Evolutionary conservation across 2,888 invertebrate genomes (phyloP).

Genomic region (Coleophora flavipennella): DNA sequence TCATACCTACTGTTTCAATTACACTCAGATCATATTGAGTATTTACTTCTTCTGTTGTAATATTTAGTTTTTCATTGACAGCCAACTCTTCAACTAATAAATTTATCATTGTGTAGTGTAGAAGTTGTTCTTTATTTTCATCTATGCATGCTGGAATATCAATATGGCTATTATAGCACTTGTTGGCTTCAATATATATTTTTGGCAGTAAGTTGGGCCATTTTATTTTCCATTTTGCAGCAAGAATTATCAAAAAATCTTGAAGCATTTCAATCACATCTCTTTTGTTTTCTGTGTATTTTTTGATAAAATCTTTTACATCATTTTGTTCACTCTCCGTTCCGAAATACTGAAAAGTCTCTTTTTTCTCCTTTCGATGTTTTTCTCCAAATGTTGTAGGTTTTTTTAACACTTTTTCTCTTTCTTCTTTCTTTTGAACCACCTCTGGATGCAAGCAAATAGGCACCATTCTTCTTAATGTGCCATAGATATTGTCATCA

Average conservation of each 20-base stretch:
- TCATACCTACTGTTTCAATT: conserved; percentile 49
- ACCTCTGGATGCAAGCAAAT: conserved; percentile 63
- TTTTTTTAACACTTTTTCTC: conserved; percentile 39
- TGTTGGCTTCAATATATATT: conserved; percentile 74
- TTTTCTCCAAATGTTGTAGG: conserved; percentile 27
- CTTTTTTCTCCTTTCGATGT: too few relatives aligned
- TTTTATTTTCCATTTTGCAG: conserved; percentile 73
- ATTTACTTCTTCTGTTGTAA: conserved; percentile 28
- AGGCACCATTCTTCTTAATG: conserved; percentile 78
- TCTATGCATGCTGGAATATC: conserved; percentile 52
- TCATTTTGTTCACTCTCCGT: conserved; percentile 76
- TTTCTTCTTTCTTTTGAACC: conserved; percentile 40
- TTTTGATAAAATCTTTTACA: conserved; percentile 75
- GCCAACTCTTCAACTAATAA: conserved; percentile 53
- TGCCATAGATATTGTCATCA: conserved; percentile 78
- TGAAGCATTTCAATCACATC: conserved; percentile 75
- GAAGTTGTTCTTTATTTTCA: conserved; percentile 41
- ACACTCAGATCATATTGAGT: conserved; percentile 38
- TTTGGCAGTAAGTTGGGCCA: conserved; percentile 77
- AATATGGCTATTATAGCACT: conserved; percentile 62
- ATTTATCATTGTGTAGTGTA: conserved; percentile 48
- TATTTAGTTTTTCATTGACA: conserved; percentile 46
- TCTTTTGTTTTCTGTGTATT: conserved; percentile 68
- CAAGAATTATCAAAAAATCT: conserved; percentile 71
- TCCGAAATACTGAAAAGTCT: conserved; percentile 70